phyloP scores from a whole-genome alignment of 2,113 vertebrate species.

The Labeo rohita region DNA sequence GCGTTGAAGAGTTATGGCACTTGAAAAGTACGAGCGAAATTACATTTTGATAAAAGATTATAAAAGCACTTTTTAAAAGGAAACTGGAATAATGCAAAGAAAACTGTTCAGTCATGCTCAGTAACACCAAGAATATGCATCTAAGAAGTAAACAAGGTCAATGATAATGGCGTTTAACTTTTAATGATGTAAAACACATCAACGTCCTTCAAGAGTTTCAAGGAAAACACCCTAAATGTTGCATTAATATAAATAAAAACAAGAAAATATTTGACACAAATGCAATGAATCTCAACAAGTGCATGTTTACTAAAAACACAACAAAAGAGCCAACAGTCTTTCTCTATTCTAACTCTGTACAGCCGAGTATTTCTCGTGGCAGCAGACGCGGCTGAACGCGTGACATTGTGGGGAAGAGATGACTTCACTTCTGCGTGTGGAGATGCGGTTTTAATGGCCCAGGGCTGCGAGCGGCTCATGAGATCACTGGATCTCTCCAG shows the following conservation, averaged over 20 bases:
- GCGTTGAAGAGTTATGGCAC: not conserved
- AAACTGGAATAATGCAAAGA: not conserved
- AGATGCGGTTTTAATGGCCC: slow-evolving; percentile 27
- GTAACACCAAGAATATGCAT: not conserved
- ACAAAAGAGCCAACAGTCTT: not conserved
- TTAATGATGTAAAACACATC: not conserved
- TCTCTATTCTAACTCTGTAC: not conserved
- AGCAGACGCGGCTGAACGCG: not conserved
- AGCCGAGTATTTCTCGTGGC: not conserved
- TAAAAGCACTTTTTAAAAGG: not conserved
- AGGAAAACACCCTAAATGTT: not conserved
- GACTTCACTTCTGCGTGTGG: slow-evolving; percentile 24
- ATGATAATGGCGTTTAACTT: not conserved
- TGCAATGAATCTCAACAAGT: not conserved
- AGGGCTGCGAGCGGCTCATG: slow-evolving; percentile 24
- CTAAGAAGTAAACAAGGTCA: not conserved
- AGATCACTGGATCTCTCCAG: slow-evolving; percentile 46
- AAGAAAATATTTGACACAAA: not conserved
- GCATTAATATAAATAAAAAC: not conserved
- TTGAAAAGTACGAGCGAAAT: not conserved
- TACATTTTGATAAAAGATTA: not conserved
- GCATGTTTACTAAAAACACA: not conserved
- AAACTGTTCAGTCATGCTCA: not conserved
- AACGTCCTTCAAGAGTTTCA: not conserved
- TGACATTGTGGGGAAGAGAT: slow-evolving; percentile 22